Base-by-base conservation (phyloP, 2,888 invertebrate genomes). In the Caenorhabditis plicata region DNA sequence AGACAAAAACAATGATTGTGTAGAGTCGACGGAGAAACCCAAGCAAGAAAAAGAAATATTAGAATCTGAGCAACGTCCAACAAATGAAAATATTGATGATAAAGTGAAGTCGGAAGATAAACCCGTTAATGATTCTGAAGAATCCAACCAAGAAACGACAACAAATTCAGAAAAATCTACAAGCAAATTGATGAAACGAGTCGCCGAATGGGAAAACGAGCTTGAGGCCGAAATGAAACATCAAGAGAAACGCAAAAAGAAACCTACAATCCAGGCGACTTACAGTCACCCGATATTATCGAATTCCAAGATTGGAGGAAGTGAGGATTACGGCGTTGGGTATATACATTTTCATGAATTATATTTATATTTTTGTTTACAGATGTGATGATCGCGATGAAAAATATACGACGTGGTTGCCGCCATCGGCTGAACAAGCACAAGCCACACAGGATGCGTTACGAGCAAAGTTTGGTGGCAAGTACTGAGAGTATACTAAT, bases 341-440 rank as follows among this genome's bases (percentile, higher is more conserved):
- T 36, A 47, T 23, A 8, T 19, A 5, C 5, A 22, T 15, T 36
- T 36, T 15, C 8, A 9, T 9, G 29, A 40, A 26, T 15, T 31
- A 27, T 4, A 25, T 7, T 17, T 20, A 23, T 0, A 4, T 8
- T 23, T 25, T 4, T 2, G 20, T 17, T 31, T 58, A 25, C 33
- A 60, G 60, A 7, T 56, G 39, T 20, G 68, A 68, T 32, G 58
- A 55, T 22, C 50, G 55, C 8, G 64, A 68, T 17, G 67, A 68
- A 41, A 67, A 89, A 77, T 89, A 88, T 81, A 87, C 87, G 8
- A 87, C 87, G 77, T 90, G 91, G 90, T 82, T 89, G 33, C 90
- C 90, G 3, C 90, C 90, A 1, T 74, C 83, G 55, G 85, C 86
- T 77, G 90, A 90, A 82, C 85, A 85, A 38, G 90, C 90, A 1